Evolutionary conservation across 2,797 vertebrate genomes (phyloP).

Genomic region (Chaetodon trifasciatus): DNA sequence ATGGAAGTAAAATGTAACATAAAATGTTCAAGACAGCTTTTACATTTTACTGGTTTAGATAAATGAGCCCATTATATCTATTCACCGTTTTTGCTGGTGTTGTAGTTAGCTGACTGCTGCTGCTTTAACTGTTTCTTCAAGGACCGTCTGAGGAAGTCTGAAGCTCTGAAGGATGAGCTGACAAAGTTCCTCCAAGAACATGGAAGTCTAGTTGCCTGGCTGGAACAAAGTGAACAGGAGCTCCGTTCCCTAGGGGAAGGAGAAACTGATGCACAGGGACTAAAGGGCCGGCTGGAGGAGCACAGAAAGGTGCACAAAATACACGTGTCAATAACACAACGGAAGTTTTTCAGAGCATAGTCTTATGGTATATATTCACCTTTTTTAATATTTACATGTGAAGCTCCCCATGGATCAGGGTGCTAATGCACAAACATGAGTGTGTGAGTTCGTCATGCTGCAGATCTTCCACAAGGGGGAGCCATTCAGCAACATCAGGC

Average conservation of each 20-base stretch:
- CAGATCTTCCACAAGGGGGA: constrained; percentile 23
- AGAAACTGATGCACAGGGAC: constrained; percentile 80
- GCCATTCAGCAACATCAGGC: not conserved
- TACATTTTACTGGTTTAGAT: not conserved
- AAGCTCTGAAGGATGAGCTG: constrained; percentile 91
- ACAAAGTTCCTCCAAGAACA: constrained; percentile 93
- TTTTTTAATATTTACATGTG: not conserved
- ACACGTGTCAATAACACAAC: not conserved
- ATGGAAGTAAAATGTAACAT: not conserved
- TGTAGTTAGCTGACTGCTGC: not conserved
- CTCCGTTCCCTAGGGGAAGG: constrained; percentile 87
- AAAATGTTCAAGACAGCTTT: not conserved
- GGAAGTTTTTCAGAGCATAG: not conserved
- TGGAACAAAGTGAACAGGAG: constrained; percentile 90
- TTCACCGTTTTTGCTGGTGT: not conserved
- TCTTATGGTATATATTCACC: not conserved
- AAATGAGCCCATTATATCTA: not conserved
- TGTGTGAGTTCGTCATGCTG: not conserved
- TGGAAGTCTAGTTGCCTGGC: constrained; percentile 89
- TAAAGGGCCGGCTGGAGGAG: constrained; percentile 85
- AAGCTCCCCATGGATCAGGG: not conserved
- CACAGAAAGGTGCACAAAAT: constrained; percentile 87
- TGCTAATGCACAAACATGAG: not conserved
- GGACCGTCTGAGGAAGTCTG: constrained; percentile 87
- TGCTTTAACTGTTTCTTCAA: constrained; percentile 14